phyloP scores from a whole-genome alignment of 2,888 invertebrate genomes.

The Lissocephala sabroskyi region DNA sequence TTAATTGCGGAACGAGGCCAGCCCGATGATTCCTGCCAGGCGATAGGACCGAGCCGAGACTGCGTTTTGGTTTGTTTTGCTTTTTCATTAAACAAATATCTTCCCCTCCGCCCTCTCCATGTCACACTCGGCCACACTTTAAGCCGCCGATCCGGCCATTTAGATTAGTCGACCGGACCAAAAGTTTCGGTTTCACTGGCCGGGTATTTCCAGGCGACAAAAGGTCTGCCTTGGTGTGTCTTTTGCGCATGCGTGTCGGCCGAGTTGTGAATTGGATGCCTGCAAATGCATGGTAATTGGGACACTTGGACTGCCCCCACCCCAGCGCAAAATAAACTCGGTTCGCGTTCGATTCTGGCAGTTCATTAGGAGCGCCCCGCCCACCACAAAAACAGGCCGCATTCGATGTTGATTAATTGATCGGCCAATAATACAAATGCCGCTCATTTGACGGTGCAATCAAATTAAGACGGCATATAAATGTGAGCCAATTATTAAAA shows the following conservation, averaged over 20 bases:
- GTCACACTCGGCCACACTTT: constrained; percentile 55
- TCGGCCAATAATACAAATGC: constrained; percentile 19
- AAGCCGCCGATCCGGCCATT: constrained; percentile 58
- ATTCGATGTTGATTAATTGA: constrained; percentile 54
- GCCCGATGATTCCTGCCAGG: constrained; percentile 43
- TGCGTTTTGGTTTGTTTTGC: constrained; percentile 30
- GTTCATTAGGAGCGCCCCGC: constrained; percentile 50
- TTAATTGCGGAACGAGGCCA: constrained; percentile 57
- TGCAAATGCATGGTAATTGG: constrained; percentile 16
- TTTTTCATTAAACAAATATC: constrained; percentile 64
- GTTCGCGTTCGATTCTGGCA: constrained; percentile 1
- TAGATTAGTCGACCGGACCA: constrained; percentile 42
- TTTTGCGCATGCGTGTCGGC: not conserved
- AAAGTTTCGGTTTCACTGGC: constrained; percentile 30
- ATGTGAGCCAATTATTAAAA: constrained; percentile 60
- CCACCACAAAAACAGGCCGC: constrained; percentile 27
- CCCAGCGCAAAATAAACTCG: too few relatives aligned
- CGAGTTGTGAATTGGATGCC: too few relatives aligned
- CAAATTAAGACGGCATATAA: constrained; percentile 57
- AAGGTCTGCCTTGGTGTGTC: constrained; percentile 40
- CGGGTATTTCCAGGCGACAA: constrained; percentile 39
- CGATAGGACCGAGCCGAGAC: constrained; percentile 33
- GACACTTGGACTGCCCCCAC: not conserved
- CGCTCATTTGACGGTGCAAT: constrained; percentile 44
- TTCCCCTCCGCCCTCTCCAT: too few relatives aligned